Base-by-base conservation (phyloP, 2,113 vertebrate genomes). In the Cyphomyrus discorhynchus region DNA sequence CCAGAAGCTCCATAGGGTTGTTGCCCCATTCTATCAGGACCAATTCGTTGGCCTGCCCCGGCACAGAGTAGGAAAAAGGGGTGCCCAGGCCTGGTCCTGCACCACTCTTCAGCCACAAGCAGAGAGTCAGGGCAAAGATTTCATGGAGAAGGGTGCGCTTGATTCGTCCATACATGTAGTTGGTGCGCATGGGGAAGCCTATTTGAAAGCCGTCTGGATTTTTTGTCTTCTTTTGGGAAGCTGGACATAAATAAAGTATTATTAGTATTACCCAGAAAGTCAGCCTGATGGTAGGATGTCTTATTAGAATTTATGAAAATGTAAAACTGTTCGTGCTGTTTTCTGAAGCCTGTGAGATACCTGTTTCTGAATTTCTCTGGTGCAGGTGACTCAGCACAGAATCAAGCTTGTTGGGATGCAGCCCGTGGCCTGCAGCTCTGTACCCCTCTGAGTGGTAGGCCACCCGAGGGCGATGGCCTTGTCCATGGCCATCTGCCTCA, bases 1-100 rank as follows among this genome's bases (percentile, higher is more conserved):
- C 91, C 45, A 97, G 95, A 86, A 97, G 94, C 83, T 97, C 96
- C 88, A 96, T 93, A 7, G 95, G 95, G 82, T 96, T 96, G 93
- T 92, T 94, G 7, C 95, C 96, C 96, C 95, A 96, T 93, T 97
- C 96, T 0, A 97, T 96, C 56, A 97, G 96, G 80, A 96, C 95
- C 91, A 97, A 91, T 49, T 97, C 96, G 0, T 97, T 97, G n/a
- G 96, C 91, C 92, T 97, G 96, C 47, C 96, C 96, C 0, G 96
- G 95, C 1, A 94, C 95, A 0, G 96, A 96, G 93, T 97, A 97
- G 45, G 96, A 97, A 88, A 97, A 95, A 0, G 96, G 95, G 0
- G 96, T 97, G 4, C 96, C 96, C 50, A 96, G 90, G n/a, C 94
- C 92, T 0, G 92, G 92, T 15, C 92, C 92, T 10, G 84, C 80